Base-by-base conservation (phyloP, 2,888 invertebrate species). In the Lasiommata megera region DNA sequence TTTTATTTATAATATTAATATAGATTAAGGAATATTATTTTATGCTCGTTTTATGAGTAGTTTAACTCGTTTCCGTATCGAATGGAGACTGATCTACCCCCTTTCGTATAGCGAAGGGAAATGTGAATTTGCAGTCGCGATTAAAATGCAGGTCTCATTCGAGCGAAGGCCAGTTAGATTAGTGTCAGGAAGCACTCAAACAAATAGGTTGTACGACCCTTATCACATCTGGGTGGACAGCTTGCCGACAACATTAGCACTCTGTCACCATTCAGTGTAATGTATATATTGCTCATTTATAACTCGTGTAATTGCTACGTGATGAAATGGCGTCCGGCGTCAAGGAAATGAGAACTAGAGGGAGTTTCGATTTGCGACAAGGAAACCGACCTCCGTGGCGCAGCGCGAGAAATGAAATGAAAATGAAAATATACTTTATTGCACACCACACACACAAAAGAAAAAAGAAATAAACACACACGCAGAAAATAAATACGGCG, bases 201-300 rank as follows among this genome's bases (percentile, higher is more conserved):
- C 74, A 79, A 79, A 79, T 74, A 74, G 67, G 64, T 58, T 69
- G 67, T 70, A 74, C 50, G 63, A 81, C 82, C 82, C 80, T 80
- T 73, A 70, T 82, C 82, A 80, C 64, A 58, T 56, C 61, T 52
- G 58, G 58, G 61, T 63, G 63, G 72, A 72, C 80, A 76, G 77
- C 75, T 73, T 70, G 72, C 64, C 67, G 74, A 78, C 78, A 76
- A 70, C 73, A 77, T 80, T 76, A 81, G 69, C 70, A 72, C 73
- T 74, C 74, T 73, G 72, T 77, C 73, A 75, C 77, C 70, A 74
- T 73, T 76, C 79, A 76, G 74, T 73, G 73, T 56, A 58, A 63
- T 55, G 53, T 60, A 55, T 54, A 61, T 58, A 60, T 53, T 56
- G 55, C 53, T 62, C 60, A 62, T 60, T 63, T 58, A 60, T 60